Conservation (phyloP, 2,113 vertebrate genomes). For the Plotosus lineatus region DNA sequence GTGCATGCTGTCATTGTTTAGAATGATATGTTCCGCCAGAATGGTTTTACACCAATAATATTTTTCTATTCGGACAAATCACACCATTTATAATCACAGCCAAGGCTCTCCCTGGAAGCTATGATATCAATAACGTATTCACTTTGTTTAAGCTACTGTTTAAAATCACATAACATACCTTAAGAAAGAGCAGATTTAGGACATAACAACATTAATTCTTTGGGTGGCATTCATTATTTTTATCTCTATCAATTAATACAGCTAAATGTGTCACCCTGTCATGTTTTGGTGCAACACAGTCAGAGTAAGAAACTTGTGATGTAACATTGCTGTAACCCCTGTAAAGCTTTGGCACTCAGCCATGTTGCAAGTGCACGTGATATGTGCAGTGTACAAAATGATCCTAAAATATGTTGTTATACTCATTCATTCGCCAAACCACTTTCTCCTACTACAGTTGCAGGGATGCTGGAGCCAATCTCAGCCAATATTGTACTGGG, state of each 20-base stretch:
- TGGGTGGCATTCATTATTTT: background rate
- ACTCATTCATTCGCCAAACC: no score
- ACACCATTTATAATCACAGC: background rate
- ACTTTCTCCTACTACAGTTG: no score
- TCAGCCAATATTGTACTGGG: no score
- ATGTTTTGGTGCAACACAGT: background rate
- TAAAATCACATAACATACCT: no score
- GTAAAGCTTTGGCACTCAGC: background rate
- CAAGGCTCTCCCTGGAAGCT: background rate
- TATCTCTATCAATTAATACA: background rate
- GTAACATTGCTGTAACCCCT: background rate
- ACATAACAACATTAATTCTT: no score
- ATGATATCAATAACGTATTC: background rate
- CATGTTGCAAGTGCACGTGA: no score
- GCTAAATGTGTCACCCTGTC: background rate
- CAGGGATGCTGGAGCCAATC: no score
- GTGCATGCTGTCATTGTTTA: background rate
- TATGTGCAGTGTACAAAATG: background rate
- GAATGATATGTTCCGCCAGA: background rate
- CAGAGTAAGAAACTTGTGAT: background rate
- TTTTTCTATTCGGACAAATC: background rate
- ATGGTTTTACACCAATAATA: background rate
- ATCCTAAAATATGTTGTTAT: background rate
- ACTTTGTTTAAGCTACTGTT: background rate
- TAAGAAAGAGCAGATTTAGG: no score